Evolutionary conservation across 1,140 invertebrate genomes (phyloP), one percentile per base, ranked within the genome.

Genomic region (Mizuhopecten yessoensis): DNA sequence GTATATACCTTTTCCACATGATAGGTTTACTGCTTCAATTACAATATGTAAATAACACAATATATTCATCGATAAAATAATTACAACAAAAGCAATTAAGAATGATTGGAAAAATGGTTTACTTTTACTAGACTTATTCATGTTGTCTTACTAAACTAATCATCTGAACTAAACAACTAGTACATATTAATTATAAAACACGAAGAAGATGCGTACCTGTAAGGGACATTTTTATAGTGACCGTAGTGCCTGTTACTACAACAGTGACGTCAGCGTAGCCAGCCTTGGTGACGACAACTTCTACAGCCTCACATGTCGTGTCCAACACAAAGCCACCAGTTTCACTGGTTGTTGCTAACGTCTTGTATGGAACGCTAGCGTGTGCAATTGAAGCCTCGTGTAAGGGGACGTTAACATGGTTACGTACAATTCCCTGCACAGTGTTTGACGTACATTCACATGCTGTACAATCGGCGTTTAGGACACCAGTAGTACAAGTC

Each of bases 361-460:
- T 75, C 57, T 75, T 75, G 57, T 75, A 75, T 9, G 57, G 57
- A 75, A 75, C 57, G 29, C 57, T 29, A n/a, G 57, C 57, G 23
- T 75, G 57, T 75, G 57, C 57, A 5, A 75, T 75, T n/a, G 57
- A 29, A 29, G 57, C 57, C 23, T n/a, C 57, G 15, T 29, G 5
- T 9, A 75, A 29, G 2, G 57, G 57, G n/a, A 75, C 57, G n/a
- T 75, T 75, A 9, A 75, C 57, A 75, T 75, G 57, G 57, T 75
- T 75, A 29, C 57, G 57, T 11, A 75, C 57, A 3, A 29, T n/a
- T 9, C 57, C 57, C 5, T 75, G 57, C 29, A 75, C 57, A 75
- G 57, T 75, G n/a, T 75, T 75, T 29, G 57, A 75, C 2, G 57
- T 75, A 75, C 57, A 75, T 11, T 75, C 57, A 75, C 57, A 75